A percentile compares a stretch with the other conserved stretches of the same genome.
These are phyloP conservation scores for Meteorus sp. DNA, from an alignment of 1,140 invertebrate species.

Conservation along the genomic window DNA sequence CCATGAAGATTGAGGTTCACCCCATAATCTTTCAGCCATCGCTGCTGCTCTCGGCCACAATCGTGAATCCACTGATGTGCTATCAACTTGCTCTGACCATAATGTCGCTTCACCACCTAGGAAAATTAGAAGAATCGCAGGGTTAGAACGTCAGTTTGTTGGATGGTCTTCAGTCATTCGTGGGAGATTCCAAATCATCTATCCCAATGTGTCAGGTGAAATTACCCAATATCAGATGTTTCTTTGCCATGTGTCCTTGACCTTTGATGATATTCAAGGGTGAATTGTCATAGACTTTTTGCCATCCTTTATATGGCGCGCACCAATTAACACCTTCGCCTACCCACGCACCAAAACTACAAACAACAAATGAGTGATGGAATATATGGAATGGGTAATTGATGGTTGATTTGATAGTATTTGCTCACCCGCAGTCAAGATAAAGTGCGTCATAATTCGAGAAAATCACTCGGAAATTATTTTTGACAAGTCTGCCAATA, in stretches of 20 bases:
- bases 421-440: constrained; percentile 75
- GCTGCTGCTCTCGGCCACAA: constrained; percentile 81
- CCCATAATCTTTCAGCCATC: constrained; percentile 79
- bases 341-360: constrained; percentile 62
- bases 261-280: constrained; percentile 59
- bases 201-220: too few species aligned
- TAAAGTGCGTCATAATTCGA: constrained; percentile 85
- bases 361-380: constrained; percentile 23
- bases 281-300: constrained; percentile 80
- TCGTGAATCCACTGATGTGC: constrained; percentile 65
- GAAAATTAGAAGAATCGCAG: constrained; percentile 38
- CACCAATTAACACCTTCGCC: constrained; percentile 80
- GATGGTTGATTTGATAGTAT: neutral
- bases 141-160: too few species aligned
- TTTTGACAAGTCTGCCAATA: constrained; percentile 67
- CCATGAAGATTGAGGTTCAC: constrained; percentile 67
- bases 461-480: constrained; percentile 74
- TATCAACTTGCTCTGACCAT: constrained; percentile 80
- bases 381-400: constrained; percentile 11
- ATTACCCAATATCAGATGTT: constrained; percentile 62
- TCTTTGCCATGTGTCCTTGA: constrained; percentile 53
- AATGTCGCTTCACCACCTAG: constrained; percentile 75
- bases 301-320: constrained; percentile 86
- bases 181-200: too few species aligned
- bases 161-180: too few species aligned